Conservation (phyloP, 2,888 invertebrate genomes). For the Ormia ochracea region DNA sequence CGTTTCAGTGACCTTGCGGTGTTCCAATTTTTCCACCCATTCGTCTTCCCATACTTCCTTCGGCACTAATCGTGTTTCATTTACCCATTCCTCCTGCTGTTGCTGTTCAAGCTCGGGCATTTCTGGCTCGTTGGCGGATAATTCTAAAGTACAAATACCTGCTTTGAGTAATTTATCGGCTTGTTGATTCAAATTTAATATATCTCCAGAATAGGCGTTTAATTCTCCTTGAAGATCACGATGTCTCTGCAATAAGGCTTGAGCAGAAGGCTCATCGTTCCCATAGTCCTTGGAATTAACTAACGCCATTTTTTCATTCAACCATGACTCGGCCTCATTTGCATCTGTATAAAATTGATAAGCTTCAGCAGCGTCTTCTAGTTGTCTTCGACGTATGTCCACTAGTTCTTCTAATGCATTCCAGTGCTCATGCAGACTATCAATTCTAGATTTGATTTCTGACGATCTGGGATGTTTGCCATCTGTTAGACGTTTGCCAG, state of each 20-base stretch:
- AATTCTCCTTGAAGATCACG: conserved; percentile 92
- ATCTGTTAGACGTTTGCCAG: conserved; percentile 84
- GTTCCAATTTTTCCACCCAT: conserved; percentile 88
- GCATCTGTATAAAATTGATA: conserved; percentile 98
- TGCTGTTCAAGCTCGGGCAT: conserved; percentile 81
- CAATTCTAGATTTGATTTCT: conserved; percentile 89
- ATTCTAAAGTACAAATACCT: conserved; percentile 81
- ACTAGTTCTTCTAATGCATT: conserved; percentile 90
- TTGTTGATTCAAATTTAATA: conserved; percentile 87
- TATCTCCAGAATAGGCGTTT: conserved; percentile 90
- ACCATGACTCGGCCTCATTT: conserved; percentile 98
- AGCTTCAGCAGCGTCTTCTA: conserved; percentile 93
- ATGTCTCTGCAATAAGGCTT: conserved; percentile 91
- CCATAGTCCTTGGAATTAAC: conserved; percentile 94
- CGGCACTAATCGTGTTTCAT: conserved; percentile 89
- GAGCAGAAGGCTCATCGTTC: conserved; percentile 92
- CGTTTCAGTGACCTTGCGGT: conserved; percentile 91
- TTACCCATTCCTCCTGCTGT: conserved; percentile 87
- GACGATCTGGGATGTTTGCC: conserved; percentile 88
- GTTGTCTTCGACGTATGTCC: conserved; percentile 83
- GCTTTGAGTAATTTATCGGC: conserved; percentile 86
- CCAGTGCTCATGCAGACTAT: conserved; percentile 91
- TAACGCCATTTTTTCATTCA: conserved; percentile 95
- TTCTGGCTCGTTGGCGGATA: conserved; percentile 80
- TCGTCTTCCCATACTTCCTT: conserved; percentile 96